Base-by-base conservation (phyloP, 2,113 vertebrate species). In the Baryphthengus martii region DNA sequence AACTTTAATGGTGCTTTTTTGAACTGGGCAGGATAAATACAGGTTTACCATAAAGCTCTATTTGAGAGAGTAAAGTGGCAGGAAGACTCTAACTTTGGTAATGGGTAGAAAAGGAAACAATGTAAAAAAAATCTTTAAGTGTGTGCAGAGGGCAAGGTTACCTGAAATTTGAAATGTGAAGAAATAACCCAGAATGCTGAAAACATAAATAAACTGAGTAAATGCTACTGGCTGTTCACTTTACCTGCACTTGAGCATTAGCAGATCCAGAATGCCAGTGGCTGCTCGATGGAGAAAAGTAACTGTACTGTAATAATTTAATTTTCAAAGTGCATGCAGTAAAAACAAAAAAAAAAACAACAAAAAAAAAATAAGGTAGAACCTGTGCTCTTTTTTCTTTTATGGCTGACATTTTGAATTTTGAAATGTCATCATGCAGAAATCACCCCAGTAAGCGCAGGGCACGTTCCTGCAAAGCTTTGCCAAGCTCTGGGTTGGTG, bases 381-480 rank as follows among this genome's bases (percentile, higher is more conserved):
- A 24, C 10, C 35, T 93, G 17, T 56, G 55, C n/a, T 73, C 15
- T 50, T 88, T 93, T 59, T 55, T 40, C 16, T 35, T 23, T 40
- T 19, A 62, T 88, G 85, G 88, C 88, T 96, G 95, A 92, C 90
- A 95, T 96, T 96, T 96, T 91, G 85, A 7, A 75, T 91, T 89
- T 65, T 50, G 85, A 96, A 96, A 96, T 96, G 88, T 90, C 93
- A 95, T 65, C 75, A 90, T 75, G 44, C 79, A 92, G 85, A 84
- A 87, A 74, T 86, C 85, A 78, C 75, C 93, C 56, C 78, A 85
- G 92, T 75, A 74, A 88, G 63, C 1, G 0, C 88, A 59, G 68
- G 82, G 52, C 8, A 0, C 13, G 6, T 55, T 93, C 47, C 67
- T 88, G 85, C 29, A 1, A 25, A 92, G 93, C 79, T 77, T 70